Percentiles rank a stretch among this genome's conserved stretches.
Evolutionary conservation across 2,888 invertebrate species (phyloP).

Genomic region (Aspidiotus rigidus): DNA sequence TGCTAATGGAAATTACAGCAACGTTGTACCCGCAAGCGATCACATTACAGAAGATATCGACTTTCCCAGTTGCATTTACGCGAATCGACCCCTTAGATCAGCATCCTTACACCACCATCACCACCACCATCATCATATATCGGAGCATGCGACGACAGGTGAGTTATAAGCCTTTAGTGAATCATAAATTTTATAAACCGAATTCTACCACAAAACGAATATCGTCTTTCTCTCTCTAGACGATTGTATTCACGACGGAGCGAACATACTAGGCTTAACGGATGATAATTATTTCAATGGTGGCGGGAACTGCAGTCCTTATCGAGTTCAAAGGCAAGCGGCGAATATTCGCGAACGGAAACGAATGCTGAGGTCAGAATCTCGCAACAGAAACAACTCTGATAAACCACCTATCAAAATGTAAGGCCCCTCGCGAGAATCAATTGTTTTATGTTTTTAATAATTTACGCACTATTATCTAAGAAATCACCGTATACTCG

Average conservation of each 20-base stretch:
- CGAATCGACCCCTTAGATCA: conserved; percentile 49
- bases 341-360: conserved; percentile 94
- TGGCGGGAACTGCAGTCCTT: conserved; percentile 42
- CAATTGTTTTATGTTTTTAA: conserved; percentile 1
- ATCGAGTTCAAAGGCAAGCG: conserved; percentile 81
- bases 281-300: conserved; percentile 37
- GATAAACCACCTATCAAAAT: conserved; percentile 42
- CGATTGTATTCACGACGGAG: conserved; percentile 22
- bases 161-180: background rate
- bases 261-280: conserved; percentile 43
- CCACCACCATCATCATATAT: conserved; percentile 28
- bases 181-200: background rate
- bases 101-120: conserved; percentile 42
- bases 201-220: background rate
- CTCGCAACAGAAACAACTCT: conserved; percentile 37
- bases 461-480: background rate
- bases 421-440: conserved; percentile 39
- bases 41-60: conserved; percentile 46
- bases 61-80: conserved; percentile 74
- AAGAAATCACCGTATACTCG: background rate
- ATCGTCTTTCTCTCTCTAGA: conserved; percentile 1
- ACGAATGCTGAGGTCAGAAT: conserved; percentile 86
- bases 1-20: background rate
- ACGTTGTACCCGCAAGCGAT: conserved; percentile 6
- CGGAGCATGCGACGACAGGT: conserved; percentile 21